These are phyloP conservation scores for Phoebastria nigripes DNA, from an alignment of 2,797 vertebrate genomes.

Conservation along the genomic window DNA sequence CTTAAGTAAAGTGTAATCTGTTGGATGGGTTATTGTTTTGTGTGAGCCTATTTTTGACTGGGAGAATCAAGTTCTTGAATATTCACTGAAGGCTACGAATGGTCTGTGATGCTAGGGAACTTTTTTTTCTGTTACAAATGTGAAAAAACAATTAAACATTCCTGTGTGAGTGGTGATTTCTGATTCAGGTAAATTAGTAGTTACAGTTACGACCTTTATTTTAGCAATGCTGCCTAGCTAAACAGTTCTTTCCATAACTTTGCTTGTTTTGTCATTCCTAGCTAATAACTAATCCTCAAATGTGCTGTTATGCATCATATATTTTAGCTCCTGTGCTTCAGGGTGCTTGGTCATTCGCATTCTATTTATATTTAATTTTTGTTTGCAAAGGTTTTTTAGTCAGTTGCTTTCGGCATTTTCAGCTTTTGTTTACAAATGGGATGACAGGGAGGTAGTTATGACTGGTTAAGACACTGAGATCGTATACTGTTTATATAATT, in stretches of 20 bases:
- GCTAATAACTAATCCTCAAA: background rate
- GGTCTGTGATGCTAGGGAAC: background rate
- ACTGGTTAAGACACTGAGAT: background rate
- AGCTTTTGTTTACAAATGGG: background rate
- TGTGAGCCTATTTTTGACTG: background rate
- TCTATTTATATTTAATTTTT: slow-evolving; percentile 1
- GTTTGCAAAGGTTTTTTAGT: background rate
- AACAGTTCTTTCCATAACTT: background rate
- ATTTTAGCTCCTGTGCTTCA: background rate
- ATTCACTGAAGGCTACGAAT: background rate
- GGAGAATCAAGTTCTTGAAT: background rate
- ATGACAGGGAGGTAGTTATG: background rate
- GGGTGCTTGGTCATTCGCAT: slow-evolving; percentile 14
- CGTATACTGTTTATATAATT: background rate
- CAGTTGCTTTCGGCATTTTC: slow-evolving; percentile 33
- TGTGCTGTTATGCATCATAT: background rate
- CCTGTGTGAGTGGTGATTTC: background rate
- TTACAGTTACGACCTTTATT: background rate
- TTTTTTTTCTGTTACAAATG: background rate
- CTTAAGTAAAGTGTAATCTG: background rate
- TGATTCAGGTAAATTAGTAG: background rate
- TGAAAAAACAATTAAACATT: background rate
- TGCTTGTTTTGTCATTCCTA: background rate
- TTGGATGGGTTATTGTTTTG: background rate
- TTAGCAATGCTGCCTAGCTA: background rate